Percentiles rank a stretch among this genome's conserved stretches.
Conservation (phyloP, 2,888 invertebrate species). For the Psylliodes chrysocephalus region DNA sequence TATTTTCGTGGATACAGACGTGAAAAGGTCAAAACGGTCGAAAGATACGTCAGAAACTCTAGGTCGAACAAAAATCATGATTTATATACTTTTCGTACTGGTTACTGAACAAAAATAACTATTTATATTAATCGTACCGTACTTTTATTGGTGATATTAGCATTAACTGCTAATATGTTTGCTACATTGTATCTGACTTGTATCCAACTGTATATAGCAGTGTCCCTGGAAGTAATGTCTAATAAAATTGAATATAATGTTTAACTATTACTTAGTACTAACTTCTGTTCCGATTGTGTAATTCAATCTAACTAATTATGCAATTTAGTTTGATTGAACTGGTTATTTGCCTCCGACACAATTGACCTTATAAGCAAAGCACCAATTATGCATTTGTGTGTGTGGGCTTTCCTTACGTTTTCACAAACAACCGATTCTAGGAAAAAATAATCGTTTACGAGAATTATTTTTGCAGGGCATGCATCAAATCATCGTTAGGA, state of each 20-base stretch:
- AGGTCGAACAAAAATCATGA: too few relatives aligned
- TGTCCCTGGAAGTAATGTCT: neutral
- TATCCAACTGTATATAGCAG: too few relatives aligned
- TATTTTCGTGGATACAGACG: too few relatives aligned
- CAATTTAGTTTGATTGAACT: conserved; percentile 15
- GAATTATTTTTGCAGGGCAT: neutral
- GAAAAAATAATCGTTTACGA: conserved; percentile 6
- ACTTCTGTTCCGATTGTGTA: conserved; percentile 13
- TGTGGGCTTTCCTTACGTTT: neutral
- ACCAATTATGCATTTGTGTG: conserved; percentile 11
- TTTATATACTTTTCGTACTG: too few relatives aligned
- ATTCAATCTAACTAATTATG: conserved; percentile 17
- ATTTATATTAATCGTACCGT: too few relatives aligned
- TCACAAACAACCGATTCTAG: neutral
- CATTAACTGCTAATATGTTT: too few relatives aligned
- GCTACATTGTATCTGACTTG: too few relatives aligned
- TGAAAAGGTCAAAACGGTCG: too few relatives aligned
- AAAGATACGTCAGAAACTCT: too few relatives aligned
- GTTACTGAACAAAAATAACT: too few relatives aligned
- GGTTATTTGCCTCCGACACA: conserved; percentile 18
- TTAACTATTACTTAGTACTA: conserved; percentile 10
- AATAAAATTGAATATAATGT: neutral
- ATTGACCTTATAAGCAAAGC: conserved; percentile 15
- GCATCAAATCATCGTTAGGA: conserved; percentile 3
- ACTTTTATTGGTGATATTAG: too few relatives aligned